These are phyloP conservation scores for Drosophila tsacasi DNA, from an alignment of 1,140 invertebrate genomes.

Conservation along the genomic window DNA sequence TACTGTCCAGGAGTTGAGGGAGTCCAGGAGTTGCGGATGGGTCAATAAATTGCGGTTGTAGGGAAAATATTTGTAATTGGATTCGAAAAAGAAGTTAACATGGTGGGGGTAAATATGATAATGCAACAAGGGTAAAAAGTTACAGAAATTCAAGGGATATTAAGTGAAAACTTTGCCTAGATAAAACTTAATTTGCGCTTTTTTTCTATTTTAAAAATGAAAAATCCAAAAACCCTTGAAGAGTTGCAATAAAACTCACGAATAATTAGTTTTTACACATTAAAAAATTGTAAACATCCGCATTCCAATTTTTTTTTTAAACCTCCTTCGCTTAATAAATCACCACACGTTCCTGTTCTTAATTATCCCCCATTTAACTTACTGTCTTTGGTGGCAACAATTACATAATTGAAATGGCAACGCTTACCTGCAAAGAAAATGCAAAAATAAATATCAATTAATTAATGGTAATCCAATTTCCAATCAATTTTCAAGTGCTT, in stretches of 20 bases:
- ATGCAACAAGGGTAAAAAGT: neutral
- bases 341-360: neutral
- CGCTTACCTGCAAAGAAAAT: slow-evolving; percentile 73
- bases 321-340: neutral
- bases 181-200: no score
- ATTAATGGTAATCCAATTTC: slow-evolving; percentile 50
- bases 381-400: slow-evolving; percentile 21
- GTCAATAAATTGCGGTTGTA: neutral
- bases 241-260: neutral
- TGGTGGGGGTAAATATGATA: neutral
- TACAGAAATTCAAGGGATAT: neutral
- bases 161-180: neutral
- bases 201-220: no score
- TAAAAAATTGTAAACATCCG: neutral
- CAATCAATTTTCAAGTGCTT: slow-evolving; percentile 51
- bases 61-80: slow-evolving; percentile 3
- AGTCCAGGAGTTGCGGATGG: slow-evolving; percentile 4
- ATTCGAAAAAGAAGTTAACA: neutral
- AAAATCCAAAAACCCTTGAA: neutral
- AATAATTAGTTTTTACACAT: neutral
- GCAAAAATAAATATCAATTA: slow-evolving; percentile 60
- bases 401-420: slow-evolving; percentile 33
- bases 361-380: slow-evolving; percentile 36
- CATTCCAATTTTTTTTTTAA: neutral
- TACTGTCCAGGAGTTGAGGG: slow-evolving; percentile 8